These are phyloP conservation scores for Brachypalpus laphriformis DNA, from an alignment of 2,888 invertebrate species.

Conservation along the genomic window DNA sequence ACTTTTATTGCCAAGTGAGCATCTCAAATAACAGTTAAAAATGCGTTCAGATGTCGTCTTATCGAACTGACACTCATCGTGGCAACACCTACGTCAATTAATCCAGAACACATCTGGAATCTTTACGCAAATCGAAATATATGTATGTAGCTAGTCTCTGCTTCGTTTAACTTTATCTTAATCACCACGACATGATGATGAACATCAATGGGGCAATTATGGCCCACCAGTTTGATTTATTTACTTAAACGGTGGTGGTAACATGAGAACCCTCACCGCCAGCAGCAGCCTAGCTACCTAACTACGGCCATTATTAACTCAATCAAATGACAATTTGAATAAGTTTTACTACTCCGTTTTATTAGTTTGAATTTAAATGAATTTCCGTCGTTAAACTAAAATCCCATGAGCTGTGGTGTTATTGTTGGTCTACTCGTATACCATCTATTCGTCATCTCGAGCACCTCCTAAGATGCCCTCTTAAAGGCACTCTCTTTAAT, in stretches of 20 bases:
- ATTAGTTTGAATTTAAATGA: slow-evolving; percentile 30
- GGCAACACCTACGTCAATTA: background rate
- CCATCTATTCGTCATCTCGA: slow-evolving; percentile 17
- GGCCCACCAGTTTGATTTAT: slow-evolving; percentile 32
- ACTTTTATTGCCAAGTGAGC: slow-evolving; percentile 6
- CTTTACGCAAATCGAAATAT: background rate
- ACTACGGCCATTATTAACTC: slow-evolving; percentile 15
- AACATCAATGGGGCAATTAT: slow-evolving; percentile 25
- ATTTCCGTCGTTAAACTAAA: slow-evolving; percentile 11
- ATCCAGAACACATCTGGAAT: slow-evolving; percentile 6
- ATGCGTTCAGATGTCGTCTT: slow-evolving; percentile 21
- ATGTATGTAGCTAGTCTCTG: background rate
- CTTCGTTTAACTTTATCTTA: slow-evolving; percentile 5
- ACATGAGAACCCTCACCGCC: slow-evolving; percentile 6
- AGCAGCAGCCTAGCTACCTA: background rate
- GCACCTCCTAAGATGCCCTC: background rate
- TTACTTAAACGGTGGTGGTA: slow-evolving; percentile 13
- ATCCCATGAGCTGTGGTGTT: background rate
- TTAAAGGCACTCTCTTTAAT: background rate
- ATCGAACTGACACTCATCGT: background rate
- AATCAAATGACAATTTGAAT: slow-evolving; percentile 40
- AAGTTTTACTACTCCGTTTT: slow-evolving; percentile 44
- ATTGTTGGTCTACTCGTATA: background rate
- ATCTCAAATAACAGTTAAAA: slow-evolving; percentile 1
- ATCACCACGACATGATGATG: slow-evolving; percentile 19